Evolutionary conservation across 2,888 invertebrate species (phyloP), one percentile per base, ranked within the genome.

Genomic region (Plagiodera versicolora): DNA sequence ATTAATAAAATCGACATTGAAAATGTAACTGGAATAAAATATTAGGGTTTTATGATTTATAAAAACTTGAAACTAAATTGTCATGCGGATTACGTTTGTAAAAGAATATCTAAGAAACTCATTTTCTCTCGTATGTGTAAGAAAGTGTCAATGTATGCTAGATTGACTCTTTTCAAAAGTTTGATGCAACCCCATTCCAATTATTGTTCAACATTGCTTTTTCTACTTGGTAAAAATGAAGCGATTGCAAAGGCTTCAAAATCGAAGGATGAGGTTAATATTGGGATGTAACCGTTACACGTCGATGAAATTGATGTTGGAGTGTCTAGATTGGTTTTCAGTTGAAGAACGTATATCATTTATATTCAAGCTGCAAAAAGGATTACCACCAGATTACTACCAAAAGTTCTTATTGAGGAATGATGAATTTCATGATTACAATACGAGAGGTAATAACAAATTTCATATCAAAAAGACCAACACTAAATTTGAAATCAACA

Each of bases 271-370:
- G 47, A 24, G 19, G 32, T 35, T 19, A 20, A 19, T 56, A 47
- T 32, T 47, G 46, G 48, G 56, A 32, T 35, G 46, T 47, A 48
- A 35, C 35, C 28, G 19, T 48, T 47, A 56, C 48, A 48, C 19
- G 18, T 19, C 30, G 20, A 48, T 52, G 2, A 14, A 49, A 51
- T 55, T 55, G 19, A 55, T 55, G 55, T 20, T 47, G n/a, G n/a
- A 46, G 28, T 47, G 47, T 19, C 18, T 56, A 2, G 19, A 46
- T n/a, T 56, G 48, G 48, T 35, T 48, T 18, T 56, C 47, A 48
- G 48, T 56, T 56, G 51, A 35, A 39, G 39, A 51, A 35, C 51
- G 51, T 35, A 51, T 51, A 16, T 35, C n/a, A 51, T 51, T 35
- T 51, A 49, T 49, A 49, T 49, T 49, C 14, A 49, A 28, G n/a